Evolutionary conservation across 1,140 invertebrate genomes (phyloP).

Genomic region (Bombus waltoni): DNA sequence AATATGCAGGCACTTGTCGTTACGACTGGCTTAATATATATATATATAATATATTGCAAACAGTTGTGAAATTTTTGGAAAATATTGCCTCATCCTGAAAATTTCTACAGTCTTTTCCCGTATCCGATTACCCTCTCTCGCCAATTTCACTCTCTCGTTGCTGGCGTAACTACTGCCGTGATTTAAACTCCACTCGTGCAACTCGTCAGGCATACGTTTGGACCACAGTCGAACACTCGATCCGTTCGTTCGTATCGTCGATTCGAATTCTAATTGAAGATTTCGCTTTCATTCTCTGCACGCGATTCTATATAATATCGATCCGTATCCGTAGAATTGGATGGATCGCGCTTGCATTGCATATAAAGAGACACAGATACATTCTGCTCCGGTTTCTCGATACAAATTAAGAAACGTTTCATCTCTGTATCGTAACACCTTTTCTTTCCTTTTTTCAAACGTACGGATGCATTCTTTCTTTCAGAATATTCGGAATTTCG

Average conservation of each 20-base stretch:
- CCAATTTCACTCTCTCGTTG: neutral
- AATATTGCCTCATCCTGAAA: too few relatives aligned
- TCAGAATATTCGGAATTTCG: too few relatives aligned
- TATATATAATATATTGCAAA: too few relatives aligned
- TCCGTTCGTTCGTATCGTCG: neutral
- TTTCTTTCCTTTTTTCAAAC: too few relatives aligned
- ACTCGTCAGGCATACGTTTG: neutral
- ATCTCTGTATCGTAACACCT: too few relatives aligned
- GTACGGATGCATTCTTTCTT: too few relatives aligned
- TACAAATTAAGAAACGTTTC: neutral
- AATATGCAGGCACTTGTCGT: neutral
- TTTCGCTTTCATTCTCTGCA: neutral
- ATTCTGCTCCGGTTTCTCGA: neutral
- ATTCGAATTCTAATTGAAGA: neutral
- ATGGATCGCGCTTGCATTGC: neutral
- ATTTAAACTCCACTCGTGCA: neutral
- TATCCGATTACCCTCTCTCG: too few relatives aligned
- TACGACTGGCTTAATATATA: too few relatives aligned
- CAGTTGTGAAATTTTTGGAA: neutral
- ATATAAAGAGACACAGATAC: neutral
- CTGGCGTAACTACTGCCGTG: neutral
- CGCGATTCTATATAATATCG: neutral
- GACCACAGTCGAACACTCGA: neutral
- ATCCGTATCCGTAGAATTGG: neutral
- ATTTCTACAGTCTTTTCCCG: too few relatives aligned